Evolutionary conservation across 2,113 vertebrate species (phyloP).

Genomic region (Prionailurus viverrinus): DNA sequence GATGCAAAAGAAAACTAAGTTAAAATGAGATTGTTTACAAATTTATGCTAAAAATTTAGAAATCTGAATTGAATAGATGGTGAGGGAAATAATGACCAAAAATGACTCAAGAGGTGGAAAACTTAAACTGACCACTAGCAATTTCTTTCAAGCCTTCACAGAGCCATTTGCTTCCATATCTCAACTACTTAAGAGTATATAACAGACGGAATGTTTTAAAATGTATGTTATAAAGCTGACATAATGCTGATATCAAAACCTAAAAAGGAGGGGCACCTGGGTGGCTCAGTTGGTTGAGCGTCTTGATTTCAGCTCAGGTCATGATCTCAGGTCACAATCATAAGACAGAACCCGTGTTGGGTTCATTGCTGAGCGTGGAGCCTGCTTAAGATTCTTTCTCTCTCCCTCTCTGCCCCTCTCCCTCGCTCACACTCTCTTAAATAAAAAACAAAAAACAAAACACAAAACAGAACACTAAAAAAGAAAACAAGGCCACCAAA

Average conservation of each 20-base stretch:
- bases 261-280: background rate
- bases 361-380: no score
- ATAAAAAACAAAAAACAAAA: no score
- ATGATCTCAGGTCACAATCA: no score
- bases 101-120: background rate
- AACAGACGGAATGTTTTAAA: background rate
- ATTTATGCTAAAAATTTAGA: constrained; percentile 29
- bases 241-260: background rate
- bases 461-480: no score
- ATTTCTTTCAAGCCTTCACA: constrained; percentile 16
- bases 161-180: background rate
- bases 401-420: no score
- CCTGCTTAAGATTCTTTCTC: no score
- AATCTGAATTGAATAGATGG: background rate
- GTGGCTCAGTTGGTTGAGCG: no score
- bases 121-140: background rate
- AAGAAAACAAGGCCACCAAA: background rate
- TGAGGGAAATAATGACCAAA: constrained; percentile 41
- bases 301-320: no score
- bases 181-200: background rate
- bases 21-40: constrained; percentile 45
- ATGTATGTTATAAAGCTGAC: constrained; percentile 34
- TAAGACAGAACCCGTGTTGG: no score
- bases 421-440: no score
- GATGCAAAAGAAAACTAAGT: background rate